A percentile compares a stretch with the other conserved stretches of the same genome.
Conservation (phyloP, 2,797 vertebrate species). For the Muraenolepis orangiensis region DNA sequence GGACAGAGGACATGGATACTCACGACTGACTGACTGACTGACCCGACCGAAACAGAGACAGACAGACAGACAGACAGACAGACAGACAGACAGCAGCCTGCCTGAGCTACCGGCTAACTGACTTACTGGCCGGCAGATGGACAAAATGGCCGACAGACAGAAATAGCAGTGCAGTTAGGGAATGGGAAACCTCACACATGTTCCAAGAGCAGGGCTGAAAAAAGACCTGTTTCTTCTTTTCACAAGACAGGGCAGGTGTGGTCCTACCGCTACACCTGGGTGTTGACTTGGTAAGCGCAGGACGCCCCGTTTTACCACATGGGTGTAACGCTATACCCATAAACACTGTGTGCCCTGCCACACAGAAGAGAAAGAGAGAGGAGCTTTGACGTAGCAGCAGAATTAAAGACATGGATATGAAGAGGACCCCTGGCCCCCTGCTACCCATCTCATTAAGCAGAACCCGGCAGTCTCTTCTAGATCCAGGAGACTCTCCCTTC, state of each 20-base stretch:
- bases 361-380: too few relatives aligned
- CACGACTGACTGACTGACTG: not conserved
- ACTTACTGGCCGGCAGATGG: not conserved
- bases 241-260: not conserved
- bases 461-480: not conserved
- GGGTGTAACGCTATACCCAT: too few relatives aligned
- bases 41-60: not conserved
- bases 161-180: too few relatives aligned
- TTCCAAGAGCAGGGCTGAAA: not conserved
- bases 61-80: not conserved
- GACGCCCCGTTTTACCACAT: not conserved
- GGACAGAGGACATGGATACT: conserved; percentile 7
- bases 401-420: not conserved
- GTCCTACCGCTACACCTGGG: not conserved
- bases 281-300: not conserved
- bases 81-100: not conserved
- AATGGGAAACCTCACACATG: not conserved
- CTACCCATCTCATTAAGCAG: not conserved
- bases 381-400: too few relatives aligned
- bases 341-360: too few relatives aligned
- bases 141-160: too few relatives aligned
- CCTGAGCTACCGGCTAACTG: not conserved
- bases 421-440: not conserved
- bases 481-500: not conserved
- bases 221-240: not conserved